phyloP scores from a whole-genome alignment of 2,113 vertebrate species.

The Cynocephalus volans region DNA sequence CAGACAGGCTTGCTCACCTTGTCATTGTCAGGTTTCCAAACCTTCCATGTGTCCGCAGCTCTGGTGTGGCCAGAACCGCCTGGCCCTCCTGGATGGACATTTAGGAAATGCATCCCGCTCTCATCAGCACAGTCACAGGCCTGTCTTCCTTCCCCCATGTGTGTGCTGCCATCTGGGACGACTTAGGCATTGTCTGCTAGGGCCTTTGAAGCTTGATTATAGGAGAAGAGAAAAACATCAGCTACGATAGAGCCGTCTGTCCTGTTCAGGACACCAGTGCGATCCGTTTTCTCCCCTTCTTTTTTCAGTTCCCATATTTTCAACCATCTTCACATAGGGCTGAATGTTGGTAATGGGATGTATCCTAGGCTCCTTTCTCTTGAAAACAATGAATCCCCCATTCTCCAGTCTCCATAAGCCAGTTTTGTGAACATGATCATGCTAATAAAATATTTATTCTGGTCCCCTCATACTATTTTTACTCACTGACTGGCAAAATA shows the following conservation, averaged over 20 bases:
- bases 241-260: constrained; percentile 1
- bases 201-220: constrained; percentile 84
- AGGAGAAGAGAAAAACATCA: constrained; percentile 63
- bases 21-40: background rate
- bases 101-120: background rate
- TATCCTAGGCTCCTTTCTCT: constrained; percentile 50
- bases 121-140: background rate
- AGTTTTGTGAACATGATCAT: background rate
- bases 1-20: background rate
- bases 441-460: background rate
- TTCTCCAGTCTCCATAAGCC: background rate
- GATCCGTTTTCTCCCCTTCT: constrained; percentile 2
- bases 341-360: background rate
- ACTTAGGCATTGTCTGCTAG: constrained; percentile 79
- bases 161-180: constrained; percentile 78
- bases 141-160: background rate
- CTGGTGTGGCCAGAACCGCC: background rate
- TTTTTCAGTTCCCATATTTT: constrained; percentile 63
- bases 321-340: constrained; percentile 46
- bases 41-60: background rate
- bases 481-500: background rate
- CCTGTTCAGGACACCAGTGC: constrained; percentile 38
- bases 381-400: background rate
- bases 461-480: background rate
- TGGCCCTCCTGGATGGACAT: background rate